A percentile compares a stretch with the other conserved stretches of the same genome.
Evolutionary conservation across 2,797 vertebrate genomes (phyloP).

Genomic region (Hybognathus amarus): DNA sequence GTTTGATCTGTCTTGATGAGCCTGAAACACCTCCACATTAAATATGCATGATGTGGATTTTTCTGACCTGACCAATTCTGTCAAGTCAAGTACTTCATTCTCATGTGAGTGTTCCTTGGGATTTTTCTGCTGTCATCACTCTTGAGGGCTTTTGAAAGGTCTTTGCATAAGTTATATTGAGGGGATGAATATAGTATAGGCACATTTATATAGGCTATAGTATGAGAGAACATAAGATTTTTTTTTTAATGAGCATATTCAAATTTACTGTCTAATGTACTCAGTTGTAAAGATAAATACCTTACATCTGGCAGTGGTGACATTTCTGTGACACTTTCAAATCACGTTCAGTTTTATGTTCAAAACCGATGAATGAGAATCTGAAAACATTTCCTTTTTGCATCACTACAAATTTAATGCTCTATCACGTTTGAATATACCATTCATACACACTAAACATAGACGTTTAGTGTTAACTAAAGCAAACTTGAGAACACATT

Average conservation of each 20-base stretch:
- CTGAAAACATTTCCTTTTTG: too few species aligned
- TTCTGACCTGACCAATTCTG: constrained; percentile 5
- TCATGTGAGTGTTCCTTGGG: constrained; percentile 2
- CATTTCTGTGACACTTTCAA: too few species aligned
- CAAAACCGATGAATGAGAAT: too few species aligned
- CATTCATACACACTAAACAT: too few species aligned
- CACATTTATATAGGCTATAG: too few species aligned
- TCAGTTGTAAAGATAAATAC: neutral
- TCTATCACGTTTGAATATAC: too few species aligned
- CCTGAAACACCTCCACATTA: neutral
- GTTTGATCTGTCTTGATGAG: constrained; percentile 8
- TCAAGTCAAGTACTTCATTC: constrained; percentile 6
- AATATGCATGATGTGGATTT: neutral
- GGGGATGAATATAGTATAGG: neutral
- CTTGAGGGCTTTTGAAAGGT: neutral
- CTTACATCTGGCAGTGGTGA: neutral
- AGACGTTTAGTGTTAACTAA: too few species aligned
- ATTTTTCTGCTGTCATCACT: neutral
- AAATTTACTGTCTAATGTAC: neutral
- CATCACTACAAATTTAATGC: too few species aligned
- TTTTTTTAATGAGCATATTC: neutral
- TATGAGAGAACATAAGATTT: too few species aligned
- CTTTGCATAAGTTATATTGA: neutral
- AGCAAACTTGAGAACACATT: too few species aligned
- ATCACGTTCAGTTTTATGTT: too few species aligned